Evolutionary conservation across 23 tunicate genomes (phyloP).

Genomic region (Diplosoma virens): DNA sequence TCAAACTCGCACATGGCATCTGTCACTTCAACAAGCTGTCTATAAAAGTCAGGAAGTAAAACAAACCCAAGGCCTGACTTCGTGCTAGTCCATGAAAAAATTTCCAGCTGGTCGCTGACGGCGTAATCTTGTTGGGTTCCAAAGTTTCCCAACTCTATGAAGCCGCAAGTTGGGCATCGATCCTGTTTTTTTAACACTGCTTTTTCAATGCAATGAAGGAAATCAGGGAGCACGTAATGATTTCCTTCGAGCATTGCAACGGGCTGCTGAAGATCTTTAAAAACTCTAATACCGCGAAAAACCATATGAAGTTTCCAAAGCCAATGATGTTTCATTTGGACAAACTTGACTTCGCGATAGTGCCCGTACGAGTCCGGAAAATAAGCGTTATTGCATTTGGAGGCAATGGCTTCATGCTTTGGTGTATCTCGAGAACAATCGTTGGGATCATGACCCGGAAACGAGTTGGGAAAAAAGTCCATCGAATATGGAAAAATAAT

Average conservation of each 20-base stretch:
- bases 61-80: constrained; percentile 81
- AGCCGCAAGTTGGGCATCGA: constrained; percentile 46
- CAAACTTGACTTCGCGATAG: constrained; percentile 79
- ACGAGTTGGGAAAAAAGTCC: constrained; percentile 60
- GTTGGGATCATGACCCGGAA: constrained; percentile 83
- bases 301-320: constrained; percentile 85
- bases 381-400: constrained; percentile 84
- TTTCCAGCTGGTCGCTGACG: constrained; percentile 28
- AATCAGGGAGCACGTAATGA: constrained; percentile 74
- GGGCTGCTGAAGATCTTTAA: constrained; percentile 23
- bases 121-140: constrained; percentile 40
- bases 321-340: constrained; percentile 95
- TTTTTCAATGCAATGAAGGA: constrained; percentile 28
- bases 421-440: constrained; percentile 77
- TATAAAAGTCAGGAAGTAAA: constrained; percentile 35
- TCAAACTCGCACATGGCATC: constrained; percentile 73
- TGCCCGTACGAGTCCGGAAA: constrained; percentile 83
- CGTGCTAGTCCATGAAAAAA: constrained; percentile 64
- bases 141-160: constrained; percentile 69
- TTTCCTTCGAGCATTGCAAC: constrained; percentile 72
- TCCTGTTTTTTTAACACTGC: constrained; percentile 18
- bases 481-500: constrained; percentile 81
- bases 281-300: constrained; percentile 49
- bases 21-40: constrained; percentile 12
- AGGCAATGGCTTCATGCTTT: constrained; percentile 36